Evolutionary conservation across 2,797 vertebrate species (phyloP), one percentile per base, ranked within the genome.

Genomic region (Selene dorsalis): DNA sequence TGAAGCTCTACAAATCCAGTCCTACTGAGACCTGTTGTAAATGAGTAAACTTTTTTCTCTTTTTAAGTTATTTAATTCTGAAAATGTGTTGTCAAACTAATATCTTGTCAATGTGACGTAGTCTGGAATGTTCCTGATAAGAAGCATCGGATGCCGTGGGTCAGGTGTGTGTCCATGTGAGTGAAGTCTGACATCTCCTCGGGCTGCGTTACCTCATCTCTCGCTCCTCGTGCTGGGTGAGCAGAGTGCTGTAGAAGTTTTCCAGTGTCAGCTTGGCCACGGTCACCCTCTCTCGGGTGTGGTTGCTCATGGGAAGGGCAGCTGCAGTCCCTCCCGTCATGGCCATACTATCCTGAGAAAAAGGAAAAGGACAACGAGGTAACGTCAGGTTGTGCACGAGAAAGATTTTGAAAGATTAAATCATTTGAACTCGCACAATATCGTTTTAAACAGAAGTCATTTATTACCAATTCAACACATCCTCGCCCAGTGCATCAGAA

Each of bases 221-320:
- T 6, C 98, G 95, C 94, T 99, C 98, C 89, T 99, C 98, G 0
- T 99, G 98, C 90, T 99, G 98, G 28, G 96, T 94, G 61, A 99
- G 97, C 53, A 99, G 94, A 66, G 98, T 99, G 94, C 97, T 99
- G 93, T 99, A 99, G 94, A 99, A 99, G 93, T 99, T 99, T 91
- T 99, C 98, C 94, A 99, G 85, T 0, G 97, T 99, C 73, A 99
- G 96, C 92, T 99, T 99, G 94, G 98, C 97, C 90, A 99, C 97
- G 0, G 98, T 99, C 88, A 99, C 98, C 89, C 98, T 94, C 94
- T 99, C 98, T 22, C 98, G 95, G 83, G 98, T 99, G 93, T 99
- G 98, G 94, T 97, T 99, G 94, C 98, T 99, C 98, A 99, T 99
- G 86, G 98, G 97, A 90, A 97, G 96, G 91, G 96, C 93, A 72